Conservation (phyloP, 2,113 vertebrate species). For the Eulemur macaco region DNA sequence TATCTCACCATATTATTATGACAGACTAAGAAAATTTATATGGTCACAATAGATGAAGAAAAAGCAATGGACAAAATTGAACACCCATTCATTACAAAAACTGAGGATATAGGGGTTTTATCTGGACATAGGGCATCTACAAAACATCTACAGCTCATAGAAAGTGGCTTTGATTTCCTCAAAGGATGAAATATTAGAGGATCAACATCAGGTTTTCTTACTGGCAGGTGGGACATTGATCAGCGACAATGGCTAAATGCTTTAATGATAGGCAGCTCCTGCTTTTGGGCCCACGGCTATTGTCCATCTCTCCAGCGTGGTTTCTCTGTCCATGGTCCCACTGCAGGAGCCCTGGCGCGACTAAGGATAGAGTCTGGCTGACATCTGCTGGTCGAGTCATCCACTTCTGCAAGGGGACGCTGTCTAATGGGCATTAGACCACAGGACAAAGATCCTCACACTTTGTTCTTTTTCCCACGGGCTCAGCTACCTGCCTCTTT, state of each 20-base stretch:
- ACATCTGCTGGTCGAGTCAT: not conserved
- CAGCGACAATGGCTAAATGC: not conserved
- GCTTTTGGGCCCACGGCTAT: not conserved
- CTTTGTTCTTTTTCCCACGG: not conserved
- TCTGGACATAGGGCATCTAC: not conserved
- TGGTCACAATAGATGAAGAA: not conserved
- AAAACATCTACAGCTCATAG: not conserved
- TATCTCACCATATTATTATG: not conserved
- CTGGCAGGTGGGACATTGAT: not conserved
- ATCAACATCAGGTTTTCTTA: not conserved
- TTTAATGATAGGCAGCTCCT: not conserved
- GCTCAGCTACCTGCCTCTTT: not conserved
- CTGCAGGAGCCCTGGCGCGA: not conserved
- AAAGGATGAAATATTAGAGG: not conserved
- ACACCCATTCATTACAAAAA: not conserved
- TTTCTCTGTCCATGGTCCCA: not conserved
- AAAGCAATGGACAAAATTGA: not conserved
- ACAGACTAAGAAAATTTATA: not conserved
- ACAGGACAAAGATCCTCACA: not conserved
- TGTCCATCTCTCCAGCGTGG: not conserved
- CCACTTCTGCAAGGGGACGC: not conserved
- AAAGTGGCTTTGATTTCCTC: not conserved
- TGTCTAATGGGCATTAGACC: not conserved
- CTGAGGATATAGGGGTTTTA: not conserved
- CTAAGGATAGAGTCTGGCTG: not conserved